A percentile compares a stretch with the other conserved stretches of the same genome.
Evolutionary conservation across 2,888 invertebrate species (phyloP).

Genomic region (Notocelia uddmanniana): DNA sequence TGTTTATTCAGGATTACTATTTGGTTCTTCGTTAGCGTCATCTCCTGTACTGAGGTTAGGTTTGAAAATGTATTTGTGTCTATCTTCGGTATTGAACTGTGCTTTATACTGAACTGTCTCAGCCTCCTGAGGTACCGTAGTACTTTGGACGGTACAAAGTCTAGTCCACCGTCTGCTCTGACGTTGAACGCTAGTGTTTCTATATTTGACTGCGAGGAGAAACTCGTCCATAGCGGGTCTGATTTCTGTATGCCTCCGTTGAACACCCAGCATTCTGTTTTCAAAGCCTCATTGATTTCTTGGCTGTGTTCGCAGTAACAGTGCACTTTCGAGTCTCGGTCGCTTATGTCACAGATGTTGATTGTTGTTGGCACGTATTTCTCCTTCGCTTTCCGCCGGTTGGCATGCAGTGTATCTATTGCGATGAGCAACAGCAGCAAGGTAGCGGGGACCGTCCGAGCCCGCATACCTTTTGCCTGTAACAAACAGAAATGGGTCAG

Average conservation of each 20-base stretch:
- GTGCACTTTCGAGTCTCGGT: slow-evolving; percentile 85
- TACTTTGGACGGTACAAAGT: slow-evolving; percentile 90
- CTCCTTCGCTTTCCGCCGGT: slow-evolving; percentile 78
- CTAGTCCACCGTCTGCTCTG: slow-evolving; percentile 88
- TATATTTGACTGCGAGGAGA: slow-evolving; percentile 89
- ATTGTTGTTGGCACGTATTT: slow-evolving; percentile 66
- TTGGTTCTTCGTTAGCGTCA: slow-evolving; percentile 89
- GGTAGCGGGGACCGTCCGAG: slow-evolving; percentile 80
- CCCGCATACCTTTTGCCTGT: slow-evolving; percentile 84
- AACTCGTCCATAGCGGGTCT: slow-evolving; percentile 90
- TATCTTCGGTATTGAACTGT: slow-evolving; percentile 89
- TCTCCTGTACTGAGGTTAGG: slow-evolving; percentile 88
- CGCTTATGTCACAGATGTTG: slow-evolving; percentile 86
- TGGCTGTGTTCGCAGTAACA: slow-evolving; percentile 89
- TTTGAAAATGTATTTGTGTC: slow-evolving; percentile 91
- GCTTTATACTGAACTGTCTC: slow-evolving; percentile 89
- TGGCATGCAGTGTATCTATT: slow-evolving; percentile 79
- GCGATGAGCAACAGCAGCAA: slow-evolving; percentile 81
- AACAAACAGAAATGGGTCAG: slow-evolving; percentile 60
- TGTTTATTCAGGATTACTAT: slow-evolving; percentile 88
- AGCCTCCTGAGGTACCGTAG: slow-evolving; percentile 88
- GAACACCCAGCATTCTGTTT: slow-evolving; percentile 92
- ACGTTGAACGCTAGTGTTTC: slow-evolving; percentile 90
- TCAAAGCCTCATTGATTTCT: slow-evolving; percentile 86
- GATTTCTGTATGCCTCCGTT: slow-evolving; percentile 88